A percentile compares a stretch with the other conserved stretches of the same genome.
phyloP scores from a whole-genome alignment of 2,113 vertebrate genomes.

The Todiramphus chloris region DNA sequence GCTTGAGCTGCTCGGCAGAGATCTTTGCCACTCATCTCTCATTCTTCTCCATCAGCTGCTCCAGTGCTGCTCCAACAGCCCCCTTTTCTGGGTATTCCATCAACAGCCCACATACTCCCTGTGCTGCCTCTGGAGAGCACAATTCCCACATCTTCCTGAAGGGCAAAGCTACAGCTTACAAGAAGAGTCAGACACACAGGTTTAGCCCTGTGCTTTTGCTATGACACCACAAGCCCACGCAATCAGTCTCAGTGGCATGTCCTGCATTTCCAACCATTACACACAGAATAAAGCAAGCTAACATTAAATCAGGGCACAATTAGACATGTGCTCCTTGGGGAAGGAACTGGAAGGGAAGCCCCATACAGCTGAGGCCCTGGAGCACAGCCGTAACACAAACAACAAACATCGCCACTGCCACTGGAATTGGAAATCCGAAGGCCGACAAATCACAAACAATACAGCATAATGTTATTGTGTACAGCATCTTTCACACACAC shows the following conservation, averaged over 20 bases:
- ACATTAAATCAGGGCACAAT: background rate
- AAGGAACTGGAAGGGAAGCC: background rate
- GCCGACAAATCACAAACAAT: conserved; percentile 49
- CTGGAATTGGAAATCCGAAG: conserved; percentile 23
- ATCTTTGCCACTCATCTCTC: background rate
- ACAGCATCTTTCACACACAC: conserved; percentile 15
- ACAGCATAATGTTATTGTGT: conserved; percentile 47
- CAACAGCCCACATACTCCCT: rapidly evolving
- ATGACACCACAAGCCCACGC: background rate
- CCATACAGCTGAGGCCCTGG: background rate
- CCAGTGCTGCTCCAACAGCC: background rate
- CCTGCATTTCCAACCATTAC: background rate
- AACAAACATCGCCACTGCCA: background rate
- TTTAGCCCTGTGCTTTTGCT: background rate
- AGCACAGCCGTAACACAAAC: background rate
- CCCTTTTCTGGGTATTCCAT: background rate
- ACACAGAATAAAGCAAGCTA: background rate
- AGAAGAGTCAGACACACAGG: background rate
- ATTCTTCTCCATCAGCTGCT: background rate
- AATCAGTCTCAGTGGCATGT: background rate
- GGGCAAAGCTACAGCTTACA: background rate
- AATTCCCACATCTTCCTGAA: background rate
- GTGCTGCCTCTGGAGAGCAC: background rate
- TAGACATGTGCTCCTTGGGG: background rate
- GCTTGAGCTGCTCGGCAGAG: background rate